Percentiles rank a stretch among this genome's conserved stretches.
phyloP scores from a whole-genome alignment of 1,140 invertebrate species.

The Drosophila tsacasi region DNA sequence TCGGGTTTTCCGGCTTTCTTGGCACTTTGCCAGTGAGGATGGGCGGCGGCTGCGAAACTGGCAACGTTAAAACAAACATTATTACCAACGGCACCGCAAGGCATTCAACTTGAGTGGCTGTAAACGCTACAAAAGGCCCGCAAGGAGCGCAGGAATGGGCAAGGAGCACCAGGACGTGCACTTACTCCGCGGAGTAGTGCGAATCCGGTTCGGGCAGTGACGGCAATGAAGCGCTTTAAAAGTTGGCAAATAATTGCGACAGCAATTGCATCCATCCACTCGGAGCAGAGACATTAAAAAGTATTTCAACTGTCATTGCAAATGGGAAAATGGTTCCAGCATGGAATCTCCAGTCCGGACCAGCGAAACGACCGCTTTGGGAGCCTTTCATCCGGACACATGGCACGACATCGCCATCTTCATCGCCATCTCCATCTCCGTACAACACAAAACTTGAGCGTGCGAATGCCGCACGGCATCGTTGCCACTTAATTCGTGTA shows the following conservation, averaged over 20 bases:
- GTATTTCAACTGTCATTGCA: constrained; percentile 62
- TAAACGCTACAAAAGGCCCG: constrained; percentile 61
- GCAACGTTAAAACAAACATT: constrained; percentile 64
- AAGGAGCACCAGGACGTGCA: constrained; percentile 28
- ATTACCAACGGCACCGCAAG: constrained; percentile 62
- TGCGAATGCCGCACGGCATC: constrained; percentile 41
- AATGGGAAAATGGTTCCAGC: constrained; percentile 43
- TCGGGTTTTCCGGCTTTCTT: constrained; percentile 18
- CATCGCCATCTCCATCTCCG: not conserved
- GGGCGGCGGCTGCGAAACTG: constrained; percentile 46
- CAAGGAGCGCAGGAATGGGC: constrained; percentile 22
- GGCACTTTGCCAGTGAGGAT: constrained; percentile 32
- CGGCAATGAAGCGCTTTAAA: constrained; percentile 67
- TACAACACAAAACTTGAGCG: constrained; percentile 12
- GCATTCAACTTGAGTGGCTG: constrained; percentile 77
- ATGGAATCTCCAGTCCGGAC: constrained; percentile 17
- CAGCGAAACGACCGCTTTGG: constrained; percentile 72
- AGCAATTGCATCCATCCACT: constrained; percentile 30
- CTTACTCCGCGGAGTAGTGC: not conserved
- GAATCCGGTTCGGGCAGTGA: constrained; percentile 15
- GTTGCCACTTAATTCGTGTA: constrained; percentile 70
- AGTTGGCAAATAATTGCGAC: constrained; percentile 62
- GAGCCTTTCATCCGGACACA: constrained; percentile 39
- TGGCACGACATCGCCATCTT: constrained; percentile 13
- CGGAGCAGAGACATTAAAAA: constrained; percentile 53